These are phyloP conservation scores for Buceros bicornis DNA, from an alignment of 2,797 vertebrate genomes.

Conservation along the genomic window DNA sequence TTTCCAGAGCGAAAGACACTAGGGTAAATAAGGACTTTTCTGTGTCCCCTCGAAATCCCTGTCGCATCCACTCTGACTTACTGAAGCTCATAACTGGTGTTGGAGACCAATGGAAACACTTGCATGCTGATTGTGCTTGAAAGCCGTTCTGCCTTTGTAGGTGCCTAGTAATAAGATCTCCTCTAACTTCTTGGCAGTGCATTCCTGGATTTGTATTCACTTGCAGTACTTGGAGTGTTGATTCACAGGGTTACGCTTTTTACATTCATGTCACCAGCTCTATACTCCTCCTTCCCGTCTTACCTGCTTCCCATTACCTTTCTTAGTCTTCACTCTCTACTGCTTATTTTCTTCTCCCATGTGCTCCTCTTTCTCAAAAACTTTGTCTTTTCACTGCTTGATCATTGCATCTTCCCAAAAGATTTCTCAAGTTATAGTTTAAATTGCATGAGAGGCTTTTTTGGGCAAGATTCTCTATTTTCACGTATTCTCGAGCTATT, in stretches of 20 bases:
- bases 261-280: not conserved
- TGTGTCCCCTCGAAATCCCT: not conserved
- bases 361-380: not conserved
- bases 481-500: rapidly evolving
- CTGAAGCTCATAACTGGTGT: not conserved
- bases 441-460: not conserved
- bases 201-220: not conserved
- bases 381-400: not conserved
- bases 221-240: not conserved
- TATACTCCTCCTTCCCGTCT: not conserved
- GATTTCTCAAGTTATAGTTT: not conserved
- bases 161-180: not conserved
- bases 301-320: not conserved
- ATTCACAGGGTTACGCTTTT: not conserved
- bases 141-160: not conserved
- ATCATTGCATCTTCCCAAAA: not conserved
- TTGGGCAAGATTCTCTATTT: not conserved
- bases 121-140: not conserved
- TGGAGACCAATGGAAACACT: not conserved
- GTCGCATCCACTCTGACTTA: rapidly evolving
- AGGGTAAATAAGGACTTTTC: not conserved
- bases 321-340: not conserved
- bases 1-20: not conserved
- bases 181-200: not conserved
- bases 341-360: not conserved